A percentile compares a stretch with the other conserved stretches of the same genome.
Evolutionary conservation across 64 coral and sea anemone genomes (phyloP).

Genomic region (Astreopora myriophthalma): DNA sequence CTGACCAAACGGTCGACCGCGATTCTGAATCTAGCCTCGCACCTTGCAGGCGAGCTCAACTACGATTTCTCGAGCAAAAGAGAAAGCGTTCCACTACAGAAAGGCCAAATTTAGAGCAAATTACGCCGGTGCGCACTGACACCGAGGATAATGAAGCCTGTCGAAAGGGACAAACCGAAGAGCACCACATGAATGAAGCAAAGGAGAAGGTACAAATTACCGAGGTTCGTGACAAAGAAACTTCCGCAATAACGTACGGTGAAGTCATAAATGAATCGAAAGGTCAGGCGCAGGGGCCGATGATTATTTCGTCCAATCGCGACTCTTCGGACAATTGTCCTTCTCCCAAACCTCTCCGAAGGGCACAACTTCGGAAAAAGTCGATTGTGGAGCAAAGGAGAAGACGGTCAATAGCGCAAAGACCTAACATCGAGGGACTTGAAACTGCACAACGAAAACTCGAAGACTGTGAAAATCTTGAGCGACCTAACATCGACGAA

Average conservation of each 20-base stretch:
- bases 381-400: slow-evolving; percentile 32
- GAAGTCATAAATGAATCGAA: background rate
- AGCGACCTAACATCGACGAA: background rate
- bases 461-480: background rate
- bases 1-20: background rate
- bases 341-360: slow-evolving; percentile 25
- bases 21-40: background rate
- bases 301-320: background rate
- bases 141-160: background rate
- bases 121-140: background rate
- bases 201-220: background rate
- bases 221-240: background rate
- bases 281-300: background rate
- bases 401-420: background rate
- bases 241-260: background rate
- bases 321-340: background rate
- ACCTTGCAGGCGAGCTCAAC: background rate
- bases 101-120: slow-evolving; percentile 13
- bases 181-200: background rate
- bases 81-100: slow-evolving; percentile 5
- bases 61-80: background rate
- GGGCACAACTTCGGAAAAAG: slow-evolving; percentile 38
- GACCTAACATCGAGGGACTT: slow-evolving; percentile 4
- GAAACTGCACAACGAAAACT: background rate
- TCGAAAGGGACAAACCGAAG: background rate